Evolutionary conservation across 2,888 invertebrate species (phyloP).

Genomic region (Willowsia nigromaculata): DNA sequence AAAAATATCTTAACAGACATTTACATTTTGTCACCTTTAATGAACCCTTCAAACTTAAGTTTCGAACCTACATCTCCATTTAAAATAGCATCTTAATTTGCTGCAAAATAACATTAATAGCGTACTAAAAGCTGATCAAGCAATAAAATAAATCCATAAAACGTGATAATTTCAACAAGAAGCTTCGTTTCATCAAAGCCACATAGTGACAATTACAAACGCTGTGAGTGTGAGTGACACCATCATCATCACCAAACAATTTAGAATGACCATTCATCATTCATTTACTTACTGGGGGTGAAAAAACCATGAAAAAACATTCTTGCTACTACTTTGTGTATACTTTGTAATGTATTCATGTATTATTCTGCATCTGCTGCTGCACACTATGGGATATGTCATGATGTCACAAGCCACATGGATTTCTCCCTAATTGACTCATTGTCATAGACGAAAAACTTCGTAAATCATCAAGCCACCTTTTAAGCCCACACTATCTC

Average conservation of each 20-base stretch:
- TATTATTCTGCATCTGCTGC: not conserved
- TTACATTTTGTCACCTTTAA: too few species aligned
- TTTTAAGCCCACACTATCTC: constrained; percentile 16
- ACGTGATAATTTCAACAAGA: constrained; percentile 6
- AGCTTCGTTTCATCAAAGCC: not conserved
- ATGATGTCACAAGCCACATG: constrained; percentile 67
- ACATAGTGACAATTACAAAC: constrained; percentile 53
- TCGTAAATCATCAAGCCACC: constrained; percentile 59
- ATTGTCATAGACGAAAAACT: constrained; percentile 52
- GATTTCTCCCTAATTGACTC: constrained; percentile 67
- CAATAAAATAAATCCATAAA: constrained; percentile 32
- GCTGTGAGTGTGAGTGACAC: constrained; percentile 14
- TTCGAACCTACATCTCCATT: not conserved
- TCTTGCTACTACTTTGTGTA: not conserved
- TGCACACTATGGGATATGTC: constrained; percentile 44
- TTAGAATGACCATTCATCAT: not conserved
- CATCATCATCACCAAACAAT: not conserved
- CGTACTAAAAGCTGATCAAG: not conserved
- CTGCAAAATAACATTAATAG: not conserved
- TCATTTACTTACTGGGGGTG: not conserved
- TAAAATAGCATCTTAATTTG: not conserved
- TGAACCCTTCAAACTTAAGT: not conserved
- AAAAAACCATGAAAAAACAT: too few species aligned
- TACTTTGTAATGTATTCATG: too few species aligned
- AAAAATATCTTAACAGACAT: too few species aligned